Percentiles rank a stretch among this genome's conserved stretches.
Conservation (phyloP, 2,888 invertebrate species). For the Phyllotreta cruciferae region DNA sequence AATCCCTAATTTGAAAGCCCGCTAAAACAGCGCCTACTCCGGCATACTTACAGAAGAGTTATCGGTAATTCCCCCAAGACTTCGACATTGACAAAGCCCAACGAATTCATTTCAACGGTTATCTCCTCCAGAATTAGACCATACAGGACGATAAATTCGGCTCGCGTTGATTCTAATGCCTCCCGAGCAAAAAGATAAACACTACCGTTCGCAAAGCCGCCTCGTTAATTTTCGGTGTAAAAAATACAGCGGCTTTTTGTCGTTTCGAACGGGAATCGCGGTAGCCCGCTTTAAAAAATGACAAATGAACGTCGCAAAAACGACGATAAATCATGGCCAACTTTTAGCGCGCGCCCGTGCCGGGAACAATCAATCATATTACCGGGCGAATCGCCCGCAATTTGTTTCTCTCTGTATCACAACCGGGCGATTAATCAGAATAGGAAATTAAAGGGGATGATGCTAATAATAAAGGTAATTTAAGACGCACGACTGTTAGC, state of each 20-base stretch:
- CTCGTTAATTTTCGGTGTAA: conserved; percentile 16
- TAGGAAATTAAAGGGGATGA: too few species aligned
- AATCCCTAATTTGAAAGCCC: too few species aligned
- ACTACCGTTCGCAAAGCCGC: conserved; percentile 9
- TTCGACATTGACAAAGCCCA: too few species aligned
- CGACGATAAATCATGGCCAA: conserved; percentile 50
- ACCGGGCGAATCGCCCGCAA: conserved; percentile 49
- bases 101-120: not conserved
- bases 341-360: conserved; percentile 47
- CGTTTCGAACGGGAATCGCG: conserved; percentile 29
- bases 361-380: conserved; percentile 52
- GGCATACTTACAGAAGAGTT: too few species aligned
- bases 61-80: too few species aligned
- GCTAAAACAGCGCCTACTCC: too few species aligned
- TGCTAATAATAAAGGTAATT: too few species aligned
- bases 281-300: conserved; percentile 46
- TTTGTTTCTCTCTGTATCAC: conserved; percentile 48
- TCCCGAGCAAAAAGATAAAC: conserved; percentile 17
- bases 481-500: too few species aligned
- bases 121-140: not conserved
- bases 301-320: conserved; percentile 50
- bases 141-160: too few species aligned
- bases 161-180: too few species aligned
- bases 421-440: conserved; percentile 47
- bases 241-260: conserved; percentile 27